Percentiles rank a stretch among this genome's conserved stretches.
Conservation (phyloP, 2,113 vertebrate species). For the Tachysurus vachellii region DNA sequence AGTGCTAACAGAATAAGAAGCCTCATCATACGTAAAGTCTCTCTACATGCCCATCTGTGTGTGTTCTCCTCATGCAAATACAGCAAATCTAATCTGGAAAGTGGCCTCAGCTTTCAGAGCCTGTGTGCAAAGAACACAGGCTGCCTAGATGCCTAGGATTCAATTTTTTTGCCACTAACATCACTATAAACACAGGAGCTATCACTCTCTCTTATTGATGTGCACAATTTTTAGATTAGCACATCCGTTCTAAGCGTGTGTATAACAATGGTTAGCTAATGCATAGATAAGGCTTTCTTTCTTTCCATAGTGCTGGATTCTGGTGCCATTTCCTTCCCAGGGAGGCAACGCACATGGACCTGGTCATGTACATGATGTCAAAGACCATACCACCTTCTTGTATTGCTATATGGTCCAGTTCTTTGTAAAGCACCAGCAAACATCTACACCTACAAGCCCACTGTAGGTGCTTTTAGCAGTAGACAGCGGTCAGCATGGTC, state of each 20-base stretch:
- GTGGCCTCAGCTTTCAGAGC: background rate
- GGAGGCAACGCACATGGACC: no score
- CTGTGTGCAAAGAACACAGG: background rate
- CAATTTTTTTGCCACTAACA: background rate
- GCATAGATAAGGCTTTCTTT: background rate
- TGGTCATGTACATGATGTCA: no score
- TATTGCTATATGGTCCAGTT: no score
- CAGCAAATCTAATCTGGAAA: slow-evolving; percentile 1
- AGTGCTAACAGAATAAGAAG: background rate
- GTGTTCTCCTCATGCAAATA: background rate
- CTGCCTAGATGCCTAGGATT: background rate
- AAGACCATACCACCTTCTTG: no score
- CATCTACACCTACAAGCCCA: no score
- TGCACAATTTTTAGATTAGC: background rate
- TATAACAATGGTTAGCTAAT: background rate
- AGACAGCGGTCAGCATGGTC: no score
- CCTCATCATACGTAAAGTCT: background rate
- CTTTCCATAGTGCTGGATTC: no score
- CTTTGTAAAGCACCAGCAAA: no score
- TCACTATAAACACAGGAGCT: background rate
- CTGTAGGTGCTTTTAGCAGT: no score
- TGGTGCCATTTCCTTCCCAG: no score
- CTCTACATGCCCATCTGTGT: background rate
- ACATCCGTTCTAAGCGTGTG: background rate
- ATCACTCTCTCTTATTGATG: background rate